Evolutionary conservation across 2,888 invertebrate species (phyloP).

Genomic region (Nudaria mundana): DNA sequence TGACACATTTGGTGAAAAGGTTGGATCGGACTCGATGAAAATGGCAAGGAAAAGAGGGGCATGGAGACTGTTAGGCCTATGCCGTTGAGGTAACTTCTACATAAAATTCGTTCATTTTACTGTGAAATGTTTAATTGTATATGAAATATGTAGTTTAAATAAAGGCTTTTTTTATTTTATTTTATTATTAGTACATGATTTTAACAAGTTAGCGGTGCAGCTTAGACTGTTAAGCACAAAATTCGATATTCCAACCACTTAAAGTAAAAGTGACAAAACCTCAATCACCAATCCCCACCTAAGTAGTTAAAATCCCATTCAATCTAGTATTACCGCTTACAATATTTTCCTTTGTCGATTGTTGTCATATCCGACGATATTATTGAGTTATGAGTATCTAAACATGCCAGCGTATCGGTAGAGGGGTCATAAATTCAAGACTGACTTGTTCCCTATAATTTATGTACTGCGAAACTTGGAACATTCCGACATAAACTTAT

Average conservation of each 20-base stretch:
- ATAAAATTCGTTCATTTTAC: no score
- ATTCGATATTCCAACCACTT: background rate
- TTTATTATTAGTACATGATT: no score
- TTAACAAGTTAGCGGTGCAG: no score
- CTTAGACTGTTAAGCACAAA: no score
- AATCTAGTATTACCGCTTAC: conserved; percentile 32
- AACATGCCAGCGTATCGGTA: conserved; percentile 36
- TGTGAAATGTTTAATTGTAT: no score
- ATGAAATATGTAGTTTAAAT: background rate
- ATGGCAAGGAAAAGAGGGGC: no score
- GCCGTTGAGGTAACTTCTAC: no score
- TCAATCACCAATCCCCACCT: conserved; percentile 9
- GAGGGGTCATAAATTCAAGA: conserved; percentile 49
- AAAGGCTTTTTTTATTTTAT: background rate
- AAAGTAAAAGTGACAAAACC: background rate
- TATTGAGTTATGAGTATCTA: conserved; percentile 50
- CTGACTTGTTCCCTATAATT: conserved; percentile 54
- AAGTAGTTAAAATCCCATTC: conserved; percentile 33
- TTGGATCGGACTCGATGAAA: no score
- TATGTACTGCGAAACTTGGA: conserved; percentile 48
- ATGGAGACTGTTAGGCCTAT: no score
- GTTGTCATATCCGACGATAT: conserved; percentile 36
- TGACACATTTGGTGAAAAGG: no score
- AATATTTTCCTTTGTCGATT: conserved; percentile 42
- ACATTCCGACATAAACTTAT: background rate